These are phyloP conservation scores for Peromyscus californicus DNA, from an alignment of 2,113 vertebrate species.

Conservation along the genomic window DNA sequence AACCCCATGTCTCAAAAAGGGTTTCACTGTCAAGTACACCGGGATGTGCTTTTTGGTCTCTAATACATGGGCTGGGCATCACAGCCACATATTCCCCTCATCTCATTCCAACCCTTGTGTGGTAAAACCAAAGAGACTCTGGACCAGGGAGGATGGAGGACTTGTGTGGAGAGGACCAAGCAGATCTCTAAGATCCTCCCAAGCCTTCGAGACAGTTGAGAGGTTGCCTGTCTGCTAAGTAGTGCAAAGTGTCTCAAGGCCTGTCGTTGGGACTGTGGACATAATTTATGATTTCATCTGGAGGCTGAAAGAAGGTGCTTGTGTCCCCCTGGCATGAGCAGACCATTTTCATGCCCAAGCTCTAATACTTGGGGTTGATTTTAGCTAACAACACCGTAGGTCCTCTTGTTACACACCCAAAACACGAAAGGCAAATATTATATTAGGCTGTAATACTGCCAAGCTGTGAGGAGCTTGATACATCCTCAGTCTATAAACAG, in stretches of 20 bases:
- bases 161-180: slow-evolving; percentile 20
- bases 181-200: slow-evolving; percentile 75
- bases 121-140: slow-evolving; percentile 49
- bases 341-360: slow-evolving; percentile 83
- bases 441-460: slow-evolving; percentile 83
- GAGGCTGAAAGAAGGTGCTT: slow-evolving; percentile 86
- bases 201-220: slow-evolving; percentile 72
- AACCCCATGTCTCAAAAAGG: slow-evolving; percentile 73
- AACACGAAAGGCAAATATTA: slow-evolving; percentile 86
- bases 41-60: slow-evolving; percentile 77
- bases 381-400: slow-evolving; percentile 83
- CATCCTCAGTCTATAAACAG: slow-evolving; percentile 79
- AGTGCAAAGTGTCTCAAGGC: slow-evolving; percentile 84
- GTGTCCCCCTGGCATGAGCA: slow-evolving; percentile 81
- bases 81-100: slow-evolving; percentile 71
- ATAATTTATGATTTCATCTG: slow-evolving; percentile 88
- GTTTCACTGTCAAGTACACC: slow-evolving; percentile 76
- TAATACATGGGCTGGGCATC: slow-evolving; percentile 75
- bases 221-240: slow-evolving; percentile 77
- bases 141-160: slow-evolving; percentile 53
- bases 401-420: slow-evolving; percentile 85
- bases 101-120: slow-evolving; percentile 49
- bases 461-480: slow-evolving; percentile 74
- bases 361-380: slow-evolving; percentile 82
- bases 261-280: slow-evolving; percentile 85